These are phyloP conservation scores for Phthorimaea operculella DNA, from an alignment of 1,140 invertebrate species.

Conservation along the genomic window DNA sequence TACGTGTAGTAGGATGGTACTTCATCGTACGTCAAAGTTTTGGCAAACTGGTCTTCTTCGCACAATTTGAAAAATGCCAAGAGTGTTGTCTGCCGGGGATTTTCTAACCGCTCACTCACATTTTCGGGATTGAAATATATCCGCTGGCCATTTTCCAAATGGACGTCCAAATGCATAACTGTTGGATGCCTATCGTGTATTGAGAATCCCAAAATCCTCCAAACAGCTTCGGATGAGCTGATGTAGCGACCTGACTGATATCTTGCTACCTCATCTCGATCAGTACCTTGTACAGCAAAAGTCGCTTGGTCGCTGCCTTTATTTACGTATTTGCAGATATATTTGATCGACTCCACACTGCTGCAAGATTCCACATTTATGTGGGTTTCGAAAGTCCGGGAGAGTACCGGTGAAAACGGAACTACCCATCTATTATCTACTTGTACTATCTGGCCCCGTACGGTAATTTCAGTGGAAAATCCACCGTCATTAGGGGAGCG, in stretches of 20 bases:
- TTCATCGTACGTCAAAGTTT: conserved; percentile 46
- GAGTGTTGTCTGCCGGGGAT: conserved; percentile 47
- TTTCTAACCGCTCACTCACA: conserved; percentile 19
- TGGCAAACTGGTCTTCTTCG: conserved; percentile 38
- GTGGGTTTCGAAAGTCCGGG: conserved; percentile 60
- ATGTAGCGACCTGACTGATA: conserved; percentile 54
- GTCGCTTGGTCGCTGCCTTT: conserved; percentile 51
- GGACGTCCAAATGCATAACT: conserved; percentile 51
- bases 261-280: conserved; percentile 18
- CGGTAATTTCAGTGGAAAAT: conserved; percentile 29
- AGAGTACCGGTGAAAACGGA: conserved; percentile 19
- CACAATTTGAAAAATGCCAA: conserved; percentile 50
- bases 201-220: conserved; percentile 54
- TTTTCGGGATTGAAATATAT: conserved; percentile 46
- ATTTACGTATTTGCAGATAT: conserved; percentile 48
- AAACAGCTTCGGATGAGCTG: conserved; percentile 54
- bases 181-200: conserved; percentile 55
- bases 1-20: conserved; percentile 50
- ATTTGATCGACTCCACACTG: conserved; percentile 64
- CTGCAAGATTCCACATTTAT: conserved; percentile 65
- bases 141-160: conserved; percentile 55
- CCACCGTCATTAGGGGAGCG: conserved; percentile 37
- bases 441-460: conserved; percentile 19
- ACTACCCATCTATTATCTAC: conserved; percentile 63
- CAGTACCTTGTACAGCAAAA: conserved; percentile 14